Base-by-base conservation (phyloP, 2,888 invertebrate species). In the Stenotaenia linearis region DNA sequence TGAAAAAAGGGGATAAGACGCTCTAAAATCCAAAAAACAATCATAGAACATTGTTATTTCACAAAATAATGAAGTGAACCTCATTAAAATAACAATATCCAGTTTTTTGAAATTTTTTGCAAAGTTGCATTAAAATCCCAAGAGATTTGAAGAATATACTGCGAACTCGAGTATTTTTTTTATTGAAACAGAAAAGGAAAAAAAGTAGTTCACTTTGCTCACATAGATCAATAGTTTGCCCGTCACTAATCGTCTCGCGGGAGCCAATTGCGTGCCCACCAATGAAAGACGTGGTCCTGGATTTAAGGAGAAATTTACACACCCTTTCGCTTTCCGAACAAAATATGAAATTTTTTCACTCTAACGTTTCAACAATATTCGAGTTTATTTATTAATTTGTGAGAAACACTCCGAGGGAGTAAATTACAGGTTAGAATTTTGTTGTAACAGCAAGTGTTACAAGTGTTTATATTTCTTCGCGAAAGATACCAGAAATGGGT, bases 201-300 rank as follows among this genome's bases (percentile, higher is more conserved):
- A 50, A 69, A 28, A 25, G 69, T 69, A 50, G 69, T 69, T 69
- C 28, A 69, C 28, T 69, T 28, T 69, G 25, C 28, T 25, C 69
- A 28, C 23, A 69, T 69, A 69, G 69, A 69, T 69, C 69, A 69
- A 69, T 69, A 69, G 69, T 69, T 28, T 69, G 69, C 69, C 69
- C 69, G 23, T 69, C 69, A 69, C 69, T 69, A 69, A 69, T 69
- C 69, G 69, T 69, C 69, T 69, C 69, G 25, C 25, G 12, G 28
- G 69, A 69, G 69, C 69, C 69, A 69, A 69, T 69, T 69, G 69
- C 69, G 23, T 6, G 28, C 23, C 69, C 69, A 12, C 69, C 69
- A 69, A 69, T 69, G 69, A 10, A 69, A 69, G 12, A 69, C 69
- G 69, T 25, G 69, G 12, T 69, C 15, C 50, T 10, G 28, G 69